These are phyloP conservation scores for Gephyroberyx darwinii DNA, from an alignment of 2,797 vertebrate genomes.

Conservation along the genomic window DNA sequence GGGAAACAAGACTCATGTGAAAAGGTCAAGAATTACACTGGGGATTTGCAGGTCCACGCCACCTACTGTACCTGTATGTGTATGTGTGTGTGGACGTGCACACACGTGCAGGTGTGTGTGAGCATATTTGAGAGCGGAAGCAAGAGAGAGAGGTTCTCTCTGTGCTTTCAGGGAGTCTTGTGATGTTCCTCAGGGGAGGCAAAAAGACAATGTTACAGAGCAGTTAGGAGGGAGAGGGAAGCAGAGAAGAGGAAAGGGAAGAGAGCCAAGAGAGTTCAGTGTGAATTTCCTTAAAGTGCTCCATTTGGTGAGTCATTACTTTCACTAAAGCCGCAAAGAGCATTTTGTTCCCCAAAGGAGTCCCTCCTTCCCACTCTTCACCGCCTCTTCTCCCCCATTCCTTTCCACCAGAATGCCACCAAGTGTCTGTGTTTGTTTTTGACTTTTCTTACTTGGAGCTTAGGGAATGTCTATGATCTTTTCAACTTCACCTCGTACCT, in stretches of 20 bases:
- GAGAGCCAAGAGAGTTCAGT: conserved; percentile 76
- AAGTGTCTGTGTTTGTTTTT: conserved; percentile 59
- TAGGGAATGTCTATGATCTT: conserved; percentile 31
- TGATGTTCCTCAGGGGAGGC: conserved; percentile 69
- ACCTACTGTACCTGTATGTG: conserved; percentile 28
- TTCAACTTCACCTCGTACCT: conserved; percentile 47
- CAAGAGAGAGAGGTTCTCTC: conserved; percentile 22
- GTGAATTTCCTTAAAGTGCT: conserved; percentile 83
- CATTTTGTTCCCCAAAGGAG: conserved; percentile 78
- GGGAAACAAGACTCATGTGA: conserved; percentile 68
- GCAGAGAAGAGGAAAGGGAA: conserved; percentile 56
- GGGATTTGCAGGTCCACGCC: conserved; percentile 64
- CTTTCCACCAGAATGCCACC: conserved; percentile 52
- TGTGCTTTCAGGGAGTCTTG: conserved; percentile 55
- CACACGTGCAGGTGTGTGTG: conserved; percentile 17
- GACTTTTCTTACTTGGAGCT: conserved; percentile 35
- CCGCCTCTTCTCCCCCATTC: conserved; percentile 36
- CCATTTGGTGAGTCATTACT: conserved; percentile 84
- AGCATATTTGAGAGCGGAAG: conserved; percentile 14
- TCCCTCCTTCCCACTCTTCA: conserved; percentile 43
- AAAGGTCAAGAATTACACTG: conserved; percentile 75
- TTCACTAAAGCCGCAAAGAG: conserved; percentile 82
- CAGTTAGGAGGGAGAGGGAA: conserved; percentile 54
- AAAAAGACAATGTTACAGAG: conserved; percentile 69
- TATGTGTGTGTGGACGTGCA: background rate